Conservation (phyloP, 1,140 invertebrate genomes). For the Brachionus rubens region DNA sequence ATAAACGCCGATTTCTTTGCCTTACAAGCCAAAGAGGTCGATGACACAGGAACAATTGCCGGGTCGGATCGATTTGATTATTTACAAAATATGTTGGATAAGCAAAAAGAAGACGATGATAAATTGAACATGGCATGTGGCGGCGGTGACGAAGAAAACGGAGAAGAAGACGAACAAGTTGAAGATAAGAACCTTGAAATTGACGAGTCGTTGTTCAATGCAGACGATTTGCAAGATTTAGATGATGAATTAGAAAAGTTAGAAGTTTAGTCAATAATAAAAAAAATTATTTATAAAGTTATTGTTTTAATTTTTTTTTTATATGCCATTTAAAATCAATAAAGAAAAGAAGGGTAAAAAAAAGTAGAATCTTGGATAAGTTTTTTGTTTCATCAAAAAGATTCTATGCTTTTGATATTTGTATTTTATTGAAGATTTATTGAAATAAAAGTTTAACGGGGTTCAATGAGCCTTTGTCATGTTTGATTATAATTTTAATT, state of each 20-base stretch:
- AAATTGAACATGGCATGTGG: slow-evolving; percentile 20
- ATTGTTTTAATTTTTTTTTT: not conserved
- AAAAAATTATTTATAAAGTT: slow-evolving; percentile 25
- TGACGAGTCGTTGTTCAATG: slow-evolving; percentile 42
- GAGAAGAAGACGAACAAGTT: not conserved
- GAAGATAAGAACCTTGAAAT: not conserved
- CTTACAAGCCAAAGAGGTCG: not conserved
- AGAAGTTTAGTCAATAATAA: slow-evolving; percentile 1
- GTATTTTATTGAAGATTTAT: too few relatives aligned
- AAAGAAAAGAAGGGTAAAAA: not conserved
- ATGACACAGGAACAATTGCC: slow-evolving; percentile 2
- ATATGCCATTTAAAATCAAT: not conserved
- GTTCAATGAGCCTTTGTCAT: too few relatives aligned
- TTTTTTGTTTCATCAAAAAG: too few relatives aligned
- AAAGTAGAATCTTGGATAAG: not conserved
- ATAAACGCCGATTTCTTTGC: slow-evolving; percentile 42
- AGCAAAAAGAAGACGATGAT: not conserved
- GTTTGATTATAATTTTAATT: too few relatives aligned
- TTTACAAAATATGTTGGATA: not conserved
- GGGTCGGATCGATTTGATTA: slow-evolving; percentile 34
- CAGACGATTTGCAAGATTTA: slow-evolving; percentile 22
- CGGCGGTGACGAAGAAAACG: not conserved
- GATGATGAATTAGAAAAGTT: slow-evolving; percentile 42
- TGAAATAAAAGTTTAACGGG: too few relatives aligned
- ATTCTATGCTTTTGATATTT: too few relatives aligned